phyloP scores from a whole-genome alignment of 2,888 invertebrate species.

The Electrophaes corylata region DNA sequence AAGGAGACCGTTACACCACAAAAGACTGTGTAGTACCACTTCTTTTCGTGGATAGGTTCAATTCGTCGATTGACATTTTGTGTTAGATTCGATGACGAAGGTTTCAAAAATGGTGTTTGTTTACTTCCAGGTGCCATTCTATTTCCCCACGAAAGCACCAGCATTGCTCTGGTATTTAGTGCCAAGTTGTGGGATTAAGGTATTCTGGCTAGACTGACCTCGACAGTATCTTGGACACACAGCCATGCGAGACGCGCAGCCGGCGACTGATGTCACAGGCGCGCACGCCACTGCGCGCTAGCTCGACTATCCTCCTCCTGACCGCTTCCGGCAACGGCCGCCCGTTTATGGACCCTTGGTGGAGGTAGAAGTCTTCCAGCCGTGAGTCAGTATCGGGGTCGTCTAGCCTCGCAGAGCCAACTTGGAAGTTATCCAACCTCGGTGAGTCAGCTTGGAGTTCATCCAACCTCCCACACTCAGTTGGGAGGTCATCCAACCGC shows the following conservation, averaged over 20 bases:
- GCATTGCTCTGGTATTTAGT: neutral
- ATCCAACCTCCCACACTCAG: slow-evolving; percentile 2
- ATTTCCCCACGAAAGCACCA: neutral
- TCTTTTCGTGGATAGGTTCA: no score
- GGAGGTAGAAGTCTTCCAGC: slow-evolving; percentile 64
- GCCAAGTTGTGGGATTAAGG: neutral
- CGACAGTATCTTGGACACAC: slow-evolving; percentile 88
- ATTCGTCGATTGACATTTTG: neutral
- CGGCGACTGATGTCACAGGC: slow-evolving; percentile 98
- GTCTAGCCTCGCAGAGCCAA: slow-evolving; percentile 1
- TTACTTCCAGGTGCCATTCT: neutral
- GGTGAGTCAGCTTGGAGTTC: neutral
- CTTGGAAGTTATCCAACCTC: neutral
- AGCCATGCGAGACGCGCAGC: slow-evolving; percentile 87
- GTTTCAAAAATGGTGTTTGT: neutral
- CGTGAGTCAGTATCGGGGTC: neutral
- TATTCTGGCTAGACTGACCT: slow-evolving; percentile 29
- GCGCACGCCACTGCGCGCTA: slow-evolving; percentile 97
- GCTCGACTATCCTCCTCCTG: slow-evolving; percentile 95
- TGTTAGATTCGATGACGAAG: neutral
- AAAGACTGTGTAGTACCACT: neutral
- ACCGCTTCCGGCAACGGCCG: slow-evolving; percentile 96
- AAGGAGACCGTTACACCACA: no score
- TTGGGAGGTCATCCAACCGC: neutral
- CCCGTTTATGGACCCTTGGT: slow-evolving; percentile 98